These are phyloP conservation scores for Scaptomyza reducta DNA, from an alignment of 2,888 invertebrate genomes.

Conservation along the genomic window DNA sequence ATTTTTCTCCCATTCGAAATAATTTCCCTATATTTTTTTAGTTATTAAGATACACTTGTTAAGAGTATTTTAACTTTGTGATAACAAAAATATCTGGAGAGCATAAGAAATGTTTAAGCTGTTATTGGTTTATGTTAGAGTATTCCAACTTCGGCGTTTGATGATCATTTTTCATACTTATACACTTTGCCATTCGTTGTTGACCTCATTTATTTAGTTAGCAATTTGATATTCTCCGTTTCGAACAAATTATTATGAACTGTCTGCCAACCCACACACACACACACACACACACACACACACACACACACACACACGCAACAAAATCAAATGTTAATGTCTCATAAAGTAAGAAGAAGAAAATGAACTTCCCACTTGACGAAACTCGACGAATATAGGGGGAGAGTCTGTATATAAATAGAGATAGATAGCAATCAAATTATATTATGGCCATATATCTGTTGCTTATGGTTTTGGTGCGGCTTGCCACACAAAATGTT, in stretches of 20 bases:
- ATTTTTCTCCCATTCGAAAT: too few relatives aligned
- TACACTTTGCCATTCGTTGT: slow-evolving; percentile 26
- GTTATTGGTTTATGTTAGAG: background rate
- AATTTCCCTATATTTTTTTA: too few relatives aligned
- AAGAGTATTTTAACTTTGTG: too few relatives aligned
- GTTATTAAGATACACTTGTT: too few relatives aligned
- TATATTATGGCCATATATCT: slow-evolving; percentile 68
- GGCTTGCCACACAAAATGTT: slow-evolving; percentile 33
- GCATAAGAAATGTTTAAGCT: too few relatives aligned
- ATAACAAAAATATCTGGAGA: too few relatives aligned
- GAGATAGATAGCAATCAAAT: slow-evolving; percentile 63
- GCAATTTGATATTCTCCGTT: slow-evolving; percentile 57
- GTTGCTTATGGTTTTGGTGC: background rate
- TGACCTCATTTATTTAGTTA: slow-evolving; percentile 72
- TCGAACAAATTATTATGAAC: slow-evolving; percentile 71
- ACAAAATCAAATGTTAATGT: background rate
- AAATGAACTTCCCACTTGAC: slow-evolving; percentile 56
- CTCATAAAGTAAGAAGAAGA: slow-evolving; percentile 7
- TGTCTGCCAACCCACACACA: slow-evolving; percentile 24
- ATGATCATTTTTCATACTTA: background rate
- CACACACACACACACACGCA: slow-evolving; percentile 20
- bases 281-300: background rate
- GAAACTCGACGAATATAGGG: slow-evolving; percentile 33
- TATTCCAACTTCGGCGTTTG: slow-evolving; percentile 2
- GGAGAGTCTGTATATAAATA: slow-evolving; percentile 46